Evolutionary conservation across 1,140 invertebrate genomes (phyloP), one percentile per base, ranked within the genome.

Genomic region (Nilaparvata lugens): DNA sequence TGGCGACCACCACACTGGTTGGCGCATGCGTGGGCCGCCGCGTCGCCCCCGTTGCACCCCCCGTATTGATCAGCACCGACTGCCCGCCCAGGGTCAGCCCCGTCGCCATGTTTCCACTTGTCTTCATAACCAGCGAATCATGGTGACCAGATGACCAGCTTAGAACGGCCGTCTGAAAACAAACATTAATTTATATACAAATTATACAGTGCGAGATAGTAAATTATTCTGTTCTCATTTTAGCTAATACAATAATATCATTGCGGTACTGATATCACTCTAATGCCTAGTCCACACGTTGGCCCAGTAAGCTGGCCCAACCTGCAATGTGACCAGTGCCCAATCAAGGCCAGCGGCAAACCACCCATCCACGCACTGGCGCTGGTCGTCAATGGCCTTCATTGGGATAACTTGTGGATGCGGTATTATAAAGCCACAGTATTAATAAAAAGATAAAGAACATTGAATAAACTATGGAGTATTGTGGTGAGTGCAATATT

Each of bases 111-210:
- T 48, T 48, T 14, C 42, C 55, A 19, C 61, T 51, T 24, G 31
- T 56, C 59, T 67, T 67, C 28, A 67, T 61, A n/a, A 67, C 53
- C 21, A 67, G 48, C 16, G 64, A 65, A 56, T 68, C 68, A 16
- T 65, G 31, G 35, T 59, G 61, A 9, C 31, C 31, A 2, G 31
- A 35, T 42, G 64, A 38, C 45, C 60, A 66, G 45, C 62, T 70
- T 31, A 68, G 38, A n/a, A 70, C 68, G 25, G 68, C 66, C 35
- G 67, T 69, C 64, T 69, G 65, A 18, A 65, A 64, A 42, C 9
- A 53, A 42, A 60, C 16, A 60, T 16, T 18, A 43, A 28, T 11
- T 24, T 54, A 6, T 6, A 54, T 19, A 28, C 19, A 11, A 19
- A n/a, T n/a, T n/a, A n/a, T n/a, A n/a, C n/a, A n/a, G n/a, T n/a